These are phyloP conservation scores for Ephialtes manifestator DNA, from an alignment of 2,888 invertebrate genomes.

Conservation along the genomic window DNA sequence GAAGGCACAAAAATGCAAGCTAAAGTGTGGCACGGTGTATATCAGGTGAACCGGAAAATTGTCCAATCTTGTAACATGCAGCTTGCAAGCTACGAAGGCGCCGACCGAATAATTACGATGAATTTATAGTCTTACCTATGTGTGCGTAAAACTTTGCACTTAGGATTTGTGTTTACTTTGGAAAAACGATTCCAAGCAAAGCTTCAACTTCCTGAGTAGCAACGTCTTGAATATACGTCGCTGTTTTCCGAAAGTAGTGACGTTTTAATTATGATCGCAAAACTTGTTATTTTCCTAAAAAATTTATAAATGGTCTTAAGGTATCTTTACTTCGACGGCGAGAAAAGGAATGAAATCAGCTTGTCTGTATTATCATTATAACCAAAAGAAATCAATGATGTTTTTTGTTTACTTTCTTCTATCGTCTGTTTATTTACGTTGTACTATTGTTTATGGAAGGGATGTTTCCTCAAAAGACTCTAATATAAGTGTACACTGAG, in stretches of 20 bases:
- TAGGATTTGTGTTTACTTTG: slow-evolving; percentile 11
- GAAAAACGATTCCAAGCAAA: background rate
- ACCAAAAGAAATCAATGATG: too few relatives aligned
- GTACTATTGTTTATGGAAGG: too few relatives aligned
- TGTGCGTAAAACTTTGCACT: background rate
- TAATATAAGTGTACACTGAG: too few relatives aligned
- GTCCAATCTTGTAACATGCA: slow-evolving; percentile 44
- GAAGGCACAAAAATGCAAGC: slow-evolving; percentile 15
- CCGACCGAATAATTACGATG: slow-evolving; percentile 25
- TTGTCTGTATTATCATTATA: too few relatives aligned
- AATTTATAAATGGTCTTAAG: too few relatives aligned
- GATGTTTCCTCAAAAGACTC: too few relatives aligned
- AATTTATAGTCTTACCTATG: background rate
- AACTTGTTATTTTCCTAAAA: too few relatives aligned
- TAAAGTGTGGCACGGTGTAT: slow-evolving; percentile 25
- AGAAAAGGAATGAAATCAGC: too few relatives aligned
- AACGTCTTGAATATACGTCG: background rate
- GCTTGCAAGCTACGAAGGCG: slow-evolving; percentile 17
- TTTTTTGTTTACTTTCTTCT: too few relatives aligned
- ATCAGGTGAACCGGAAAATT: slow-evolving; percentile 60
- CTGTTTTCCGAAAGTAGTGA: background rate
- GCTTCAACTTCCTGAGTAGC: background rate
- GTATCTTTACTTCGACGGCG: too few relatives aligned
- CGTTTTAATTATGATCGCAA: too few relatives aligned
- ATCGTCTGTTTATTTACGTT: too few relatives aligned